Base-by-base conservation (phyloP, 1,140 invertebrate genomes). In the Colletes gigas region DNA sequence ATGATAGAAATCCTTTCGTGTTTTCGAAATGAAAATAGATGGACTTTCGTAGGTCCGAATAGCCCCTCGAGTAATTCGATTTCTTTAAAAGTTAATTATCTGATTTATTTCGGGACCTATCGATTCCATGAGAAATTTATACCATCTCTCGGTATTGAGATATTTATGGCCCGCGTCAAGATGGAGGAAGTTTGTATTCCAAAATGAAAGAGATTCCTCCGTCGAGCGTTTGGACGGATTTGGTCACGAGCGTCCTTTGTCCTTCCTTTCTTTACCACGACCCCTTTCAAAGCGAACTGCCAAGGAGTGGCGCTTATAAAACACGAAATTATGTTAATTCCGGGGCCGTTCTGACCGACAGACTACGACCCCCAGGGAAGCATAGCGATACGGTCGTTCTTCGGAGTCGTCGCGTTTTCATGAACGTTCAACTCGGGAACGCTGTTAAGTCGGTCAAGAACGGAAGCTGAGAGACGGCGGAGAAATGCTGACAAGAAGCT, bases 241-340 rank as follows among this genome's bases (percentile, higher is more conserved):
- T 71, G 52, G 41, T 44, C 54, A 39, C 69, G 21, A 71, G 19
- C 12, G 17, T 44, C 15, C 19, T 44, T 59, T 59, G 52, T 30
- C 30, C 30, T 30, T 59, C 59, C 71, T 39, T 0, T 4, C 47
- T 63, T 15, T 55, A 14, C 30, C 47, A 3, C 39, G 1, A 14
- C 21, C 14, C 17, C 0, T 30, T 17, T 12, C n/a, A 57, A 63
- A 54, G 44, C 5, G 14, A 10, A n/a, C 30, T 55, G 62, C 41
- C 55, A 67, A 67, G 70, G 63, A 82, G 66, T 66, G 80, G 76
- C 71, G 85, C 87, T 90, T 88, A 88, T 86, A 88, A 89, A 90
- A 88, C 83, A 87, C 88, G 68, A 84, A 90, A 90, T 90, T 90
- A 90, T 89, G 89, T 85, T 90, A 90, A 90, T 90, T 82, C 77